Base-by-base conservation (phyloP, 1,140 invertebrate genomes). In the Cydia pomonella region DNA sequence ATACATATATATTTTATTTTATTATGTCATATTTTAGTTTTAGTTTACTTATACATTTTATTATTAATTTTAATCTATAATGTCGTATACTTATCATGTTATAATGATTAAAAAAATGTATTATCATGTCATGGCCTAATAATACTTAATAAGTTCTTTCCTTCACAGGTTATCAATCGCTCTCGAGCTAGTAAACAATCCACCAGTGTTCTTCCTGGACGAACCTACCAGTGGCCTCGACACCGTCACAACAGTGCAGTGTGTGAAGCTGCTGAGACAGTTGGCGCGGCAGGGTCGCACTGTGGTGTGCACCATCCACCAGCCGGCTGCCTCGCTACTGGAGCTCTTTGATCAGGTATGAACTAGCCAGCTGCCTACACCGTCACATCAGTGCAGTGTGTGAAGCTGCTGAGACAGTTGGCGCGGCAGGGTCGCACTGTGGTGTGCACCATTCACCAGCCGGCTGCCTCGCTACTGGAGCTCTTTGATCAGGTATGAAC, bases 181-280 rank as follows among this genome's bases (percentile, higher is more conserved):
- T 1, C 87, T 97, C 73, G 97, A 97, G 91, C 88, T 98, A 47
- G 95, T 98, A n/a, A 96, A 97, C 87, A 97, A 97, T 91, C 97
- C 97, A 1, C 96, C 96, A 21, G 94, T 96, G 25, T 95, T 96
- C 86, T 96, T 95, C 80, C 85, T 96, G 66, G 95, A 96, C 79
- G 95, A 96, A 85, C 95, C 95, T 0, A 96, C 95, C 2, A 97
- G 97, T 75, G 98, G 98, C 0, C 88, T 99, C 75, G 98, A 99
- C 87, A 97, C 97, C 75, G 95, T 96, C 5, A 96, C 97, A 0
- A 97, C 97, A 0, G 93, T 95, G n/a, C 97, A 98, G 85, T 98
- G 97, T 82, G 94, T 99, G 2, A 93, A 94, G 3, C 88, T 97
- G 82, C 84, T 98, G 2, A 94, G 94, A 73, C 91, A 89, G 33